These are phyloP conservation scores for Psittacula derbiana DNA, from an alignment of 2,797 vertebrate species.

Conservation along the genomic window DNA sequence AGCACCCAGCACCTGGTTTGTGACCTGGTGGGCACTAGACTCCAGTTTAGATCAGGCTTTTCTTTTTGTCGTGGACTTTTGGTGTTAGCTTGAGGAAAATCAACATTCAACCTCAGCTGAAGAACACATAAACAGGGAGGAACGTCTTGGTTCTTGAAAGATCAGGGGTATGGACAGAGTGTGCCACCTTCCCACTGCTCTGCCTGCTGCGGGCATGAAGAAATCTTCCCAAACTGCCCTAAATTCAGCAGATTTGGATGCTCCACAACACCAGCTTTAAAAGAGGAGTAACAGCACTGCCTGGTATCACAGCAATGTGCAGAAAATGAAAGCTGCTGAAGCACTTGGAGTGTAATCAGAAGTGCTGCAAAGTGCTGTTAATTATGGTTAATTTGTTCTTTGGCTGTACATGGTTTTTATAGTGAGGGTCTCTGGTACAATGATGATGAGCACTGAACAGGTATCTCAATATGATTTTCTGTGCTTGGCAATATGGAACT, in stretches of 20 bases:
- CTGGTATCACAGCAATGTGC: not conserved
- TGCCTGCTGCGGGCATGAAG: not conserved
- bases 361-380: slow-evolving; percentile 49
- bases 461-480: slow-evolving; percentile 34
- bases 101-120: fast-evolving
- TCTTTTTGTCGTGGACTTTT: not conserved
- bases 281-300: not conserved
- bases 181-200: fast-evolving
- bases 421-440: slow-evolving; percentile 48
- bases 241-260: not conserved
- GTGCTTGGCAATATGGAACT: slow-evolving; percentile 38
- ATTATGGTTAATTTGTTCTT: slow-evolving; percentile 60
- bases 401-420: slow-evolving; percentile 46
- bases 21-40: not conserved
- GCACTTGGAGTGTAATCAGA: slow-evolving; percentile 59
- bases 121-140: not conserved
- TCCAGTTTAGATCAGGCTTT: not conserved
- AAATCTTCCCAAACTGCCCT: not conserved
- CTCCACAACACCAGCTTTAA: not conserved
- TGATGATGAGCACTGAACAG: slow-evolving; percentile 50
- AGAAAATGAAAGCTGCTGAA: slow-evolving; percentile 50
- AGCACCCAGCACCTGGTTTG: not conserved
- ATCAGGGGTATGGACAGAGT: not conserved
- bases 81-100: not conserved
- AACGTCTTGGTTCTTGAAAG: not conserved